Evolutionary conservation across 2,797 vertebrate genomes (phyloP), one percentile per base, ranked within the genome.

Genomic region (Poecilia picta): DNA sequence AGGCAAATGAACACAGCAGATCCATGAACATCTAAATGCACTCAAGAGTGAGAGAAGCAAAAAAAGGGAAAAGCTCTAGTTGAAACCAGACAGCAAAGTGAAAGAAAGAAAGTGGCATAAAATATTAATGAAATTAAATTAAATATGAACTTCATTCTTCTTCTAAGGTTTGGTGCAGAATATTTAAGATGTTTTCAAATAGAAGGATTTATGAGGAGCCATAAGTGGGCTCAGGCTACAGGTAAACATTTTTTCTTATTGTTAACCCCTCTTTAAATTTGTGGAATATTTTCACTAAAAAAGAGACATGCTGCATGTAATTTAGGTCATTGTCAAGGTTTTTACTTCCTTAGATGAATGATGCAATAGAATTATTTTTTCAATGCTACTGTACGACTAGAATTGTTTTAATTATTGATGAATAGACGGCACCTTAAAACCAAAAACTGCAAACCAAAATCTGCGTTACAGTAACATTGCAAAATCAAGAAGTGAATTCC

Each of bases 111-210:
- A 85, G 78, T 77, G 36, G 46, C 4, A 88, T 93, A 46, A 94
- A 95, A 93, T 91, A 93, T 93, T 91, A 78, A 94, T 92, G 79
- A 53, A 53, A 10, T 53, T 1, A 45, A 79, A 93, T 94, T 0
- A 93, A 94, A 94, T 91, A 94, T 92, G 92, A 89, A 94, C 70
- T 2, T 74, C 80, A 90, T 92, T 92, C 82, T 92, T 92, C 87
- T 88, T 88, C 47, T 79, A 28, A 91, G 81, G 81, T 88, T 91
- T 90, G 78, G 59, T 74, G 84, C 62, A 74, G 47, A 31, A 25
- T 79, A 74, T 88, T 83, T 82, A 87, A 47, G 43, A 45, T 46
- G 66, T 59, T 83, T 86, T 77, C 82, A 31, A 59, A 33, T 15
- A 62, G 57, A 33, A 83, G 28, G 49, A 75, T 81, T 80, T 82